phyloP scores from a whole-genome alignment of 92 coral and sea anemone species.

The Porites cylindrica region DNA sequence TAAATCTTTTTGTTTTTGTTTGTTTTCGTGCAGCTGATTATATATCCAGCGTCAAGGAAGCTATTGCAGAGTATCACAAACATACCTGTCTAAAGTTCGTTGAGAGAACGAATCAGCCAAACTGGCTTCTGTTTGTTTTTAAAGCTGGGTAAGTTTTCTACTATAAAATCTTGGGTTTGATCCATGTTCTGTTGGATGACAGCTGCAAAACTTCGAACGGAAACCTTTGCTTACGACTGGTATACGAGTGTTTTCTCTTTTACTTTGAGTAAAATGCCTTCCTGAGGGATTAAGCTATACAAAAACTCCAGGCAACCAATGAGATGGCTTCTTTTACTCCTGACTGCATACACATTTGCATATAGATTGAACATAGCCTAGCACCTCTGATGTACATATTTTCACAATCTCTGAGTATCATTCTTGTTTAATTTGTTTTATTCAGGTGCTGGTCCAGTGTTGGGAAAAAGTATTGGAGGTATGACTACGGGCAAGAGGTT shows the following conservation, averaged over 20 bases:
- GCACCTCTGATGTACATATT: too few species aligned
- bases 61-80: constrained; percentile 67
- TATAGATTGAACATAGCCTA: too few species aligned
- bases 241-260: too few species aligned
- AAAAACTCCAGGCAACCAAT: too few species aligned
- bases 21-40: constrained; percentile 37
- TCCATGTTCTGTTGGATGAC: too few species aligned
- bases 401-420: background rate
- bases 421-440: background rate
- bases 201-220: too few species aligned
- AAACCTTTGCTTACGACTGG: too few species aligned
- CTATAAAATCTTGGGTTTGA: background rate
- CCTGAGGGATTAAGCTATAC: too few species aligned
- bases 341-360: too few species aligned
- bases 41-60: constrained; percentile 57
- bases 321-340: too few species aligned
- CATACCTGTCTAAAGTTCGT: constrained; percentile 78
- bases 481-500: constrained; percentile 74
- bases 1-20: too few species aligned
- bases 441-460: constrained; percentile 92
- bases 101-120: constrained; percentile 51
- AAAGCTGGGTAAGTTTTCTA: constrained; percentile 63
- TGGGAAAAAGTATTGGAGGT: constrained; percentile 82
- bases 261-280: too few species aligned
- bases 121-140: constrained; percentile 78